Evolutionary conservation across 2,888 invertebrate species (phyloP).

Genomic region (Phyto melanocephala): DNA sequence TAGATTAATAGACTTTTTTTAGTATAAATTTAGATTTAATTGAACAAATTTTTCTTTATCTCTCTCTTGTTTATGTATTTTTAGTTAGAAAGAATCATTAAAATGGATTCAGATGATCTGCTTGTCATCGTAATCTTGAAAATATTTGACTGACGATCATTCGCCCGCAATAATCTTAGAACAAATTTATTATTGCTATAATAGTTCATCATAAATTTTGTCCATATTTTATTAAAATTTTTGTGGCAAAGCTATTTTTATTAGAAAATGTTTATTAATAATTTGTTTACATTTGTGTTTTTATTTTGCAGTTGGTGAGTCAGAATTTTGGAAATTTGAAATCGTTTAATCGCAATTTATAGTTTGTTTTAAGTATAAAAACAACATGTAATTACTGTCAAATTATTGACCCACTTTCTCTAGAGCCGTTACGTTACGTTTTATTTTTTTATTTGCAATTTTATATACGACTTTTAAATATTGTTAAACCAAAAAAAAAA

Average conservation of each 20-base stretch:
- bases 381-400: constrained; percentile 37
- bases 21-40: constrained; percentile 59
- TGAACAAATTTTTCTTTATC: constrained; percentile 46
- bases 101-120: constrained; percentile 7
- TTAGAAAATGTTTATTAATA: background rate
- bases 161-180: constrained; percentile 20
- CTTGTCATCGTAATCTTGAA: constrained; percentile 7
- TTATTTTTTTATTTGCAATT: constrained; percentile 17
- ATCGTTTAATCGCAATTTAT: constrained; percentile 7
- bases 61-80: constrained; percentile 11
- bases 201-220: background rate
- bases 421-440: background rate
- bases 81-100: constrained; percentile 1
- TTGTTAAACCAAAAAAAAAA: too few species aligned
- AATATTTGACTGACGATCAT: constrained; percentile 12
- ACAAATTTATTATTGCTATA: background rate
- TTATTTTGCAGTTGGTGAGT: constrained; percentile 6
- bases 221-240: constrained; percentile 18
- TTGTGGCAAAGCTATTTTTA: background rate
- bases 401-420: constrained; percentile 63
- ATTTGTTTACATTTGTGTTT: constrained; percentile 1
- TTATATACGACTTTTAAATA: background rate
- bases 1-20: constrained; percentile 46
- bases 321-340: background rate
- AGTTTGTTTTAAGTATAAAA: background rate